These are phyloP conservation scores for Campylorhamphus procurvoides DNA, from an alignment of 2,113 vertebrate species.

Conservation along the genomic window DNA sequence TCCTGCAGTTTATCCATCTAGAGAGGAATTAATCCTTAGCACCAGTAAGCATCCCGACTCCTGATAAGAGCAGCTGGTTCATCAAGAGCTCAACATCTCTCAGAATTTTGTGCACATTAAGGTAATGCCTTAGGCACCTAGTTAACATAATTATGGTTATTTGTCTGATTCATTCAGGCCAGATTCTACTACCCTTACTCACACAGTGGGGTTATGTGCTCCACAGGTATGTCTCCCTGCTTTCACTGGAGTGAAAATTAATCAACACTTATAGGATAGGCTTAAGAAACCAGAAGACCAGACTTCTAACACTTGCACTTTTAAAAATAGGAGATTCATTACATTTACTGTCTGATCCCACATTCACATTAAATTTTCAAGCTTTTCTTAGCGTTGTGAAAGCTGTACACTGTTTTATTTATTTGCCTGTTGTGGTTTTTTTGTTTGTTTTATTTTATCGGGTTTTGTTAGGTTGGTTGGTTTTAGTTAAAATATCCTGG, in stretches of 20 bases:
- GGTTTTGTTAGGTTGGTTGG: background rate
- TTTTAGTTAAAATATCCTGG: background rate
- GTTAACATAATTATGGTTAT: conserved; percentile 36
- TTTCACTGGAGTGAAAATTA: background rate
- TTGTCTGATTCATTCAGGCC: conserved; percentile 20
- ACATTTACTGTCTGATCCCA: background rate
- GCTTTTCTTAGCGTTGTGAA: background rate
- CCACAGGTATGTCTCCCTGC: background rate
- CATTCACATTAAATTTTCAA: background rate
- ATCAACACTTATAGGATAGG: background rate
- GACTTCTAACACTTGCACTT: background rate
- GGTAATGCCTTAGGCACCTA: background rate
- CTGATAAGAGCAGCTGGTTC: background rate
- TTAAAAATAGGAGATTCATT: background rate
- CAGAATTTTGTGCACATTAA: background rate
- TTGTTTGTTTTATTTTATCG: background rate
- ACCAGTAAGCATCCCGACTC: background rate
- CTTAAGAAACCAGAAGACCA: background rate
- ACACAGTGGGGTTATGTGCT: background rate
- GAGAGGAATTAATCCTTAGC: background rate
- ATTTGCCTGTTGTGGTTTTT: background rate
- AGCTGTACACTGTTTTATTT: background rate
- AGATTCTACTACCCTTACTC: conserved; percentile 1
- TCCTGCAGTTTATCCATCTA: background rate
- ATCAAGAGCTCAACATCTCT: background rate